Base-by-base conservation (phyloP, 2,113 vertebrate genomes). In the Epinephelus moara region DNA sequence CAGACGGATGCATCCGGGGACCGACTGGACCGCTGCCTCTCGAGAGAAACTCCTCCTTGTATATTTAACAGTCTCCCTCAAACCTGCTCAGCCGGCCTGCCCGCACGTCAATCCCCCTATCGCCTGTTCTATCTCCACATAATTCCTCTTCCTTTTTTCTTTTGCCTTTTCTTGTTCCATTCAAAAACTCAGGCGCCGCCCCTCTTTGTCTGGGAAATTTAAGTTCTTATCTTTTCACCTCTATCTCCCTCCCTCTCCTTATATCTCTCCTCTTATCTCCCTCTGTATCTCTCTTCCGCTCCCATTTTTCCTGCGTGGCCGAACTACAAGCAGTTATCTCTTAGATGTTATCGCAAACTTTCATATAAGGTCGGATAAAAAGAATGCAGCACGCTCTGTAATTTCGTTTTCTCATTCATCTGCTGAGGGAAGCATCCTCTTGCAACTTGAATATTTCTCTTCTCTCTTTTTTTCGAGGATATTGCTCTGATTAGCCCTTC, bases 281-380 rank as follows among this genome's bases (percentile, higher is more conserved):
- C 64, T 78, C 70, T 49, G 56, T 25, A 77, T 91, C 80, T 80
- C 77, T 79, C 59, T 72, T 78, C 77, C 8, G 23, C 56, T 86
- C 75, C 67, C 84, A 18, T 79, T 89, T 88, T 87, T 86, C 67
- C 71, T 5, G 52, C 81, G 1, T 62, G 68, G 81, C 82, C 67
- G 23, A 88, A 88, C 85, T 83, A 85, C 89, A 86, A 86, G 80
- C 53, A 62, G 73, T 68, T 94, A 93, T 92, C 87, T 92, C 70
- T 77, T 3, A 63, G 91, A 93, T 91, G 68, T 50, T 92, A 94
- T 94, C 92, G 0, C 73, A 78, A 82, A 92, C 82, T 81, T 92
- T 90, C 84, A 80, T 71, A 88, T 80, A 50, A 81, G 89, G 86
- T 80, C 15, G 69, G 75, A 87, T 82, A 84, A 86, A 87, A 91